A percentile compares a stretch with the other conserved stretches of the same genome.
These are phyloP conservation scores for Acanthosepion lycidas DNA, from an alignment of 2,888 invertebrate species.

Conservation along the genomic window DNA sequence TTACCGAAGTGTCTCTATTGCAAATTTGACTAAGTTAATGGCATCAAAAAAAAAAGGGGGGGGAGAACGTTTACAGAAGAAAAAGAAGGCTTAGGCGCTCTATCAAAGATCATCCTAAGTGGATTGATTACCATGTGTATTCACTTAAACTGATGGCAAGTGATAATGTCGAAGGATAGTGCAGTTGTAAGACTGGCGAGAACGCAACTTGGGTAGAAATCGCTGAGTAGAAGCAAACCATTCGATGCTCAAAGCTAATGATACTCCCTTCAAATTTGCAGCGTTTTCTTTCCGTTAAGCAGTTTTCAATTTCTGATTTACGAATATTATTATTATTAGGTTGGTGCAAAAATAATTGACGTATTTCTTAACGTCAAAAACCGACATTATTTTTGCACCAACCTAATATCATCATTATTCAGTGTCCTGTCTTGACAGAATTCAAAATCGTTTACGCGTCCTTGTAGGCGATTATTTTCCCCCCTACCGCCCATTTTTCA, in stretches of 20 bases:
- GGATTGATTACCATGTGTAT: background rate
- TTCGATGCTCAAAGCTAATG: background rate
- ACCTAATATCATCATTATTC: no score
- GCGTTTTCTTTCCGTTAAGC: no score
- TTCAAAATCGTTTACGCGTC: no score
- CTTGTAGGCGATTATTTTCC: no score
- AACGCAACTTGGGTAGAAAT: background rate
- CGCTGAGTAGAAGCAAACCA: background rate
- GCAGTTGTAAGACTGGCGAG: background rate
- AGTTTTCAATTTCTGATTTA: no score
- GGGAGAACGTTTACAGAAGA: background rate
- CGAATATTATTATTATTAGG: no score
- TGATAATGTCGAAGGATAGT: background rate
- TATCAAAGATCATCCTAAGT: background rate
- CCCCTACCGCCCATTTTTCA: no score
- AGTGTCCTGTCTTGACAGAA: no score
- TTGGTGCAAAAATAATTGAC: no score
- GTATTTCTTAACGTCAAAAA: no score
- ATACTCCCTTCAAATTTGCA: no score
- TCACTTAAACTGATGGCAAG: background rate
- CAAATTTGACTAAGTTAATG: conserved; percentile 4
- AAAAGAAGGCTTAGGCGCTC: background rate
- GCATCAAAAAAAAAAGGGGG: background rate
- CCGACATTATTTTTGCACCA: no score
- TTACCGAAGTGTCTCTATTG: background rate